phyloP scores from a whole-genome alignment of 1,140 invertebrate genomes.

The Magallana angulata region DNA sequence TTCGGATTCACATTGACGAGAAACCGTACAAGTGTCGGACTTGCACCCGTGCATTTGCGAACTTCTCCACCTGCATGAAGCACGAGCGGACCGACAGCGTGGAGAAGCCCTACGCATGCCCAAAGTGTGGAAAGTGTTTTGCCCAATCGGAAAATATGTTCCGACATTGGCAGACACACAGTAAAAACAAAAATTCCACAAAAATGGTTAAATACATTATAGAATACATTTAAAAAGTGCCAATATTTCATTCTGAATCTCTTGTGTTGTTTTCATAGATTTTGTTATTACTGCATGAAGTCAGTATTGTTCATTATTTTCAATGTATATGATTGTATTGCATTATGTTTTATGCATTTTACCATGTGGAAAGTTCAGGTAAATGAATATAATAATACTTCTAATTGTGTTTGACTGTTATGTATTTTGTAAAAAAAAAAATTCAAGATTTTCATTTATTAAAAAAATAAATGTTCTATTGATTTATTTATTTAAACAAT shows the following conservation, averaged over 20 bases:
- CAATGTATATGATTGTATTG: background rate
- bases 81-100: slow-evolving; percentile 85
- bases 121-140: slow-evolving; percentile 93
- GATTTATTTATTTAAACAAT: too few species aligned
- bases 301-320: background rate
- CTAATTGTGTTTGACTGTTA: background rate
- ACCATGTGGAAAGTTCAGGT: background rate
- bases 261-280: too few species aligned
- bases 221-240: background rate
- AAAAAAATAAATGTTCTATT: background rate
- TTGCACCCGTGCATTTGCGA: slow-evolving; percentile 83
- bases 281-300: too few species aligned
- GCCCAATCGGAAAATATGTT: slow-evolving; percentile 91
- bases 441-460: background rate
- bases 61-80: slow-evolving; percentile 79
- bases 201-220: background rate
- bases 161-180: slow-evolving; percentile 54
- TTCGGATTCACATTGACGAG: slow-evolving; percentile 71
- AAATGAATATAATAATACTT: too few species aligned
- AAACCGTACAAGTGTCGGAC: slow-evolving; percentile 82
- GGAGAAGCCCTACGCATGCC: slow-evolving; percentile 92
- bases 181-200: background rate
- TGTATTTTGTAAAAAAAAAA: background rate
- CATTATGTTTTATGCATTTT: background rate
- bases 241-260: background rate